phyloP scores from a whole-genome alignment of 2,888 invertebrate species.

The Chymomyza caudatula region DNA sequence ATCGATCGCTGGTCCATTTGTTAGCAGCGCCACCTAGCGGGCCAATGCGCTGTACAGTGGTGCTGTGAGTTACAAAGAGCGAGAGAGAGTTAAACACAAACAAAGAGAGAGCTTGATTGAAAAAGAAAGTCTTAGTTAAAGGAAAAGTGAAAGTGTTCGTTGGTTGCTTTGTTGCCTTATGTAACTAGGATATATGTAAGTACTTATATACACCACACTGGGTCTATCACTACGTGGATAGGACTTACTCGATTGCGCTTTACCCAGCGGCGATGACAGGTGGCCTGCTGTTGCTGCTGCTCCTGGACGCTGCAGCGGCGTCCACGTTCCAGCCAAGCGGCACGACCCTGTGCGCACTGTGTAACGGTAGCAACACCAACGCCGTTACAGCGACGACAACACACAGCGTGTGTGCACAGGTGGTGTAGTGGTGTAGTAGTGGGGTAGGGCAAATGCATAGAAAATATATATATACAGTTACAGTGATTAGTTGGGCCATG shows the following conservation, averaged over 20 bases:
- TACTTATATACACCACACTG: slow-evolving; percentile 26
- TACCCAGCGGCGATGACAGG: slow-evolving; percentile 88
- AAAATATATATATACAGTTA: slow-evolving; percentile 65
- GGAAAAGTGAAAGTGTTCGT: slow-evolving; percentile 14
- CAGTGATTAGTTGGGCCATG: slow-evolving; percentile 65
- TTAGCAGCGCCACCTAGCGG: slow-evolving; percentile 47
- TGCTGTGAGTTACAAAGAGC: background rate
- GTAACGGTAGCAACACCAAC: slow-evolving; percentile 36
- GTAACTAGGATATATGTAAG: background rate
- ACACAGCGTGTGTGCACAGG: slow-evolving; percentile 18
- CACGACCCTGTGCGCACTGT: slow-evolving; percentile 89
- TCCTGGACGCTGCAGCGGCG: slow-evolving; percentile 84
- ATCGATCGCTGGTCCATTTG: background rate
- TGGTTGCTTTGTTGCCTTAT: background rate
- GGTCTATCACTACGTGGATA: slow-evolving; percentile 35
- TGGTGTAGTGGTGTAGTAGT: slow-evolving; percentile 26
- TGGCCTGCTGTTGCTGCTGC: slow-evolving; percentile 82
- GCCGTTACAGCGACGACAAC: slow-evolving; percentile 39
- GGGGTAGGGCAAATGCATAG: slow-evolving; percentile 62
- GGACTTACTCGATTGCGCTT: slow-evolving; percentile 88
- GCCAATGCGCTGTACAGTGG: slow-evolving; percentile 53
- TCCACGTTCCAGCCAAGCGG: slow-evolving; percentile 88
- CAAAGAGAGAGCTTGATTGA: slow-evolving; percentile 14
- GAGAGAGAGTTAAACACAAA: slow-evolving; percentile 35
- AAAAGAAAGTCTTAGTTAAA: slow-evolving; percentile 10